These are phyloP conservation scores for Balaenoptera acutorostrata DNA, from an alignment of 2,113 vertebrate species.

Conservation along the genomic window DNA sequence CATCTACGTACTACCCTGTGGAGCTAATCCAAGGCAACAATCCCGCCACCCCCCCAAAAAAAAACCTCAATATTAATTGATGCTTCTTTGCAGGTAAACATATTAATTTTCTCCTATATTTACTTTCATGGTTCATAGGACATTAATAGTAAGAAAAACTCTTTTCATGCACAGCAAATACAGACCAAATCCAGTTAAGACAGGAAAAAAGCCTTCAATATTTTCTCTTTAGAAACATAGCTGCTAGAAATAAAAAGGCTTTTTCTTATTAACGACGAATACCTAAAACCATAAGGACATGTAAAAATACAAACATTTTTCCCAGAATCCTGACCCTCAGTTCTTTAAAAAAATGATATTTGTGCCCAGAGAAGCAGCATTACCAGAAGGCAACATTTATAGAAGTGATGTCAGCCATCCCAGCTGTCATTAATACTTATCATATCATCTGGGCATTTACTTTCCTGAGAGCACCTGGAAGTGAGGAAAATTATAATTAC, in stretches of 20 bases:
- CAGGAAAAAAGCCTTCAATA: neutral
- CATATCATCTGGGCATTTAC: neutral
- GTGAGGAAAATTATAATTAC: conserved; percentile 38
- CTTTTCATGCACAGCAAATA: conserved; percentile 31
- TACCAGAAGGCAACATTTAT: conserved; percentile 37
- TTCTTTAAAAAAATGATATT: conserved; percentile 2
- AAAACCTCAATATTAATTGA: conserved; percentile 28
- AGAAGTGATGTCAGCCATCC: neutral
- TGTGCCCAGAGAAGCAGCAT: conserved; percentile 9
- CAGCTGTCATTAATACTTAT: conserved; percentile 16
- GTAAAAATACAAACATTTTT: neutral
- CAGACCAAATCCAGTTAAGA: conserved; percentile 4
- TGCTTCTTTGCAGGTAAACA: neutral
- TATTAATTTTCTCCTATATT: conserved; percentile 52
- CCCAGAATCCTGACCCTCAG: neutral
- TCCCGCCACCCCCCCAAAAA: too few relatives aligned
- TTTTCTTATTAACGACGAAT: neutral
- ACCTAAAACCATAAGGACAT: conserved; percentile 6
- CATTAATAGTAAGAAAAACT: conserved; percentile 38
- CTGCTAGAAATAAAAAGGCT: neutral
- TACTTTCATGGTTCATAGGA: conserved; percentile 39
- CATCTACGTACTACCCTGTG: neutral
- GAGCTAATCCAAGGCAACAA: neutral
- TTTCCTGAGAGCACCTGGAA: conserved; percentile 10
- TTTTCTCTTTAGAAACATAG: conserved; percentile 38